Evolutionary conservation across 2,113 vertebrate genomes (phyloP).

Genomic region (Phaethornis superciliosus): DNA sequence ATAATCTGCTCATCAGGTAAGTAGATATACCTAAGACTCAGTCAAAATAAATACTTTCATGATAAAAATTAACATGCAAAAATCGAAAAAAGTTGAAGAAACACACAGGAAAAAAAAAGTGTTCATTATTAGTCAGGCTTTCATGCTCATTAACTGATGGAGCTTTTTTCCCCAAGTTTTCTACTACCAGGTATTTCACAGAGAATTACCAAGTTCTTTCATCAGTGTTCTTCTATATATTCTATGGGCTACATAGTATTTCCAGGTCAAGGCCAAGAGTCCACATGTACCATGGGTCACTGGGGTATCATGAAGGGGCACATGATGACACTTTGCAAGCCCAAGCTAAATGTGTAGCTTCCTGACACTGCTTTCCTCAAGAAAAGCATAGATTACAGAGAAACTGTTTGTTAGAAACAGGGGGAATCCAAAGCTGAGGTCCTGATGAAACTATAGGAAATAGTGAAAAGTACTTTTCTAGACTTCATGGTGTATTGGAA

Average conservation of each 20-base stretch:
- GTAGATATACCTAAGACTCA: background rate
- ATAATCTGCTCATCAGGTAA: background rate
- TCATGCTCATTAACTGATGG: background rate
- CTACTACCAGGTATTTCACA: background rate
- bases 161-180: background rate
- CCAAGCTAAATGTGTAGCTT: background rate
- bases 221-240: background rate
- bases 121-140: background rate
- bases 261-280: background rate
- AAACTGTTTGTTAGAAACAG: background rate
- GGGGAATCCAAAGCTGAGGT: fast-evolving
- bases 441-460: background rate
- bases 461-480: background rate
- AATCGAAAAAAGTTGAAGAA: background rate
- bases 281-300: fast-evolving
- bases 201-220: background rate
- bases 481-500: background rate
- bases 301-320: fast-evolving
- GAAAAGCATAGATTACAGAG: background rate
- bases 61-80: background rate
- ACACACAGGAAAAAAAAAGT: background rate
- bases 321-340: fast-evolving
- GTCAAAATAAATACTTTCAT: background rate
- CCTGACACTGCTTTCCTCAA: background rate
- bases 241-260: background rate